Percentiles rank a stretch among this genome's conserved stretches.
Evolutionary conservation across 2,113 vertebrate species (phyloP).

Genomic region (Neotoma lepida): DNA sequence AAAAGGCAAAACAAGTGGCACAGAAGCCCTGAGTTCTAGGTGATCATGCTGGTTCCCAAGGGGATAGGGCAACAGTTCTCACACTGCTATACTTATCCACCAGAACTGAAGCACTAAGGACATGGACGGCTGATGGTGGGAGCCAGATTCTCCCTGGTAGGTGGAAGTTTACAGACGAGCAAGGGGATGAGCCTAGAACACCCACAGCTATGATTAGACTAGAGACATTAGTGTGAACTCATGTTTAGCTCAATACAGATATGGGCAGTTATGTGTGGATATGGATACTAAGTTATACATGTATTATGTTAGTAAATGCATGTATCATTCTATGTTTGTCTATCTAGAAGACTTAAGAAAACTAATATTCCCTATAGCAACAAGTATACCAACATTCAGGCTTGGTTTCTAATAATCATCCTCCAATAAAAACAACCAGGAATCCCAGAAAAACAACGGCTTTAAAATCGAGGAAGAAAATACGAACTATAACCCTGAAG

Average conservation of each 20-base stretch:
- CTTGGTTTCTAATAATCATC: background rate
- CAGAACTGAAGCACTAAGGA: background rate
- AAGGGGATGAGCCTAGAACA: background rate
- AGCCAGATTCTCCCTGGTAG: background rate
- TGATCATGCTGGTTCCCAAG: background rate
- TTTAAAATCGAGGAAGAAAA: background rate
- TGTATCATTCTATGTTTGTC: background rate
- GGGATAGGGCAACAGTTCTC: background rate
- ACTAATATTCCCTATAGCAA: background rate
- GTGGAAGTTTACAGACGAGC: background rate
- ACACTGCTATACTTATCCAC: background rate
- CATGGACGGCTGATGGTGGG: background rate
- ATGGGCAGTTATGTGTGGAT: too few relatives aligned
- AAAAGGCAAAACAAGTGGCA: background rate
- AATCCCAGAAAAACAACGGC: background rate
- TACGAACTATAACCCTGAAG: background rate
- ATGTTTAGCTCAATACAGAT: background rate
- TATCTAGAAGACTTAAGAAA: background rate
- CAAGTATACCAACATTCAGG: background rate
- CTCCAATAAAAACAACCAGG: background rate
- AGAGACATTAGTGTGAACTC: background rate
- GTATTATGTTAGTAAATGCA: background rate
- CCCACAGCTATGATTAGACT: background rate
- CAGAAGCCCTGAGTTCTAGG: background rate
- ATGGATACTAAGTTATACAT: background rate